A percentile compares a stretch with the other conserved stretches of the same genome.
Evolutionary conservation across 2,888 invertebrate genomes (phyloP).

Genomic region (Pollenia angustigena): DNA sequence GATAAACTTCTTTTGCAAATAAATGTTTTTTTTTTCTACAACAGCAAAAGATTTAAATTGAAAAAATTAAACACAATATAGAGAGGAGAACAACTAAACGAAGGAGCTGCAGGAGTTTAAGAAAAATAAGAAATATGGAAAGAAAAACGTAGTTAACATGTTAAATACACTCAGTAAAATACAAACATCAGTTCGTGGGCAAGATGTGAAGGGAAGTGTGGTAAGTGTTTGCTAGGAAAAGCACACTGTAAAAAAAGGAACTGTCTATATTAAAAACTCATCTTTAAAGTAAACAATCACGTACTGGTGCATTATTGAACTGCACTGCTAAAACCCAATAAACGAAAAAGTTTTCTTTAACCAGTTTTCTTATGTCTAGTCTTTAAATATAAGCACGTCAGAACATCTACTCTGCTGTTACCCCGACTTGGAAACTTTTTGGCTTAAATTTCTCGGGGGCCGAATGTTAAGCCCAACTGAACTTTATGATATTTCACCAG

Average conservation of each 20-base stretch:
- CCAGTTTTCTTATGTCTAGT: no score
- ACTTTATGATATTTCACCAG: no score
- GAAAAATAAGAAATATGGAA: not conserved
- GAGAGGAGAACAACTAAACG: not conserved
- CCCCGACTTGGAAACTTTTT: no score
- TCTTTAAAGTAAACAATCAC: slow-evolving; percentile 3
- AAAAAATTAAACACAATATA: slow-evolving; percentile 12
- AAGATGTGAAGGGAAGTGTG: not conserved
- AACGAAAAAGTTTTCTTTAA: not conserved
- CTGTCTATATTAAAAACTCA: slow-evolving; percentile 30
- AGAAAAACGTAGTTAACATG: slow-evolving; percentile 37
- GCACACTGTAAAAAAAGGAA: not conserved
- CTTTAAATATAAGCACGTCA: no score
- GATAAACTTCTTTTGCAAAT: slow-evolving; percentile 30
- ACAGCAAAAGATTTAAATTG: slow-evolving; percentile 37
- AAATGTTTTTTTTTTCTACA: slow-evolving; percentile 7
- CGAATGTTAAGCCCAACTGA: no score
- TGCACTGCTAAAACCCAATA: not conserved
- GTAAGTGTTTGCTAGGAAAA: not conserved
- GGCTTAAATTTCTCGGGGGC: no score
- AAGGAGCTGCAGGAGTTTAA: not conserved
- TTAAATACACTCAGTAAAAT: slow-evolving; percentile 51
- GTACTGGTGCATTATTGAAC: not conserved
- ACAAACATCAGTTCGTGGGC: slow-evolving; percentile 12
- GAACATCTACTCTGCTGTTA: no score